Conservation (phyloP, 2,113 vertebrate genomes). For the Thamnaconus septentrionalis region DNA sequence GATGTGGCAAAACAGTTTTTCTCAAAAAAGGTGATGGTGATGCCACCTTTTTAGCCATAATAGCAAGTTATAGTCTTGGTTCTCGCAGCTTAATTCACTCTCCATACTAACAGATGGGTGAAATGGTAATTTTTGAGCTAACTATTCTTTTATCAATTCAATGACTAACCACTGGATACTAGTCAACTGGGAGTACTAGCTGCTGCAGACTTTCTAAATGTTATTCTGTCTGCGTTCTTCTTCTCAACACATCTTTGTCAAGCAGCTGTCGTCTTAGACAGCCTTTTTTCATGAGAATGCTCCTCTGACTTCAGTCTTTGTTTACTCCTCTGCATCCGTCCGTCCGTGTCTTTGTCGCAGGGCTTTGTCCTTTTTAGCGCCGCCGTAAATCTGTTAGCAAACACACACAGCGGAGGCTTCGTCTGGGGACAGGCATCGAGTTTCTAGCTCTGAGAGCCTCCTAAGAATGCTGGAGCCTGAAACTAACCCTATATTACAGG, state of each 20-base stretch:
- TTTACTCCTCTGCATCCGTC: conserved; percentile 58
- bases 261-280: conserved; percentile 52
- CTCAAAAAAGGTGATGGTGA: too few relatives aligned
- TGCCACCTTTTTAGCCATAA: too few relatives aligned
- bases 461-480: conserved; percentile 71
- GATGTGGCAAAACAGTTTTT: too few relatives aligned
- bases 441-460: conserved; percentile 71
- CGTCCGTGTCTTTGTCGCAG: conserved; percentile 45
- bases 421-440: conserved; percentile 72
- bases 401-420: conserved; percentile 68
- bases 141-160: too few relatives aligned
- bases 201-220: too few relatives aligned
- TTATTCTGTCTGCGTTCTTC: conserved; percentile 33
- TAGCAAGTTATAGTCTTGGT: too few relatives aligned
- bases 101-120: too few relatives aligned
- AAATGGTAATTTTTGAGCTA: too few relatives aligned
- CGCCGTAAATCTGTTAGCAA: conserved; percentile 80
- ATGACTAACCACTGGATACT: too few relatives aligned
- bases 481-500: conserved; percentile 76
- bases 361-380: conserved; percentile 76
- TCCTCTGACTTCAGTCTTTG: conserved; percentile 40
- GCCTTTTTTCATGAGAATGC: conserved; percentile 55
- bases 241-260: conserved; percentile 65
- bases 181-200: too few relatives aligned
- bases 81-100: too few relatives aligned